Base-by-base conservation (phyloP, 2,113 vertebrate species). In the Uria lomvia region DNA sequence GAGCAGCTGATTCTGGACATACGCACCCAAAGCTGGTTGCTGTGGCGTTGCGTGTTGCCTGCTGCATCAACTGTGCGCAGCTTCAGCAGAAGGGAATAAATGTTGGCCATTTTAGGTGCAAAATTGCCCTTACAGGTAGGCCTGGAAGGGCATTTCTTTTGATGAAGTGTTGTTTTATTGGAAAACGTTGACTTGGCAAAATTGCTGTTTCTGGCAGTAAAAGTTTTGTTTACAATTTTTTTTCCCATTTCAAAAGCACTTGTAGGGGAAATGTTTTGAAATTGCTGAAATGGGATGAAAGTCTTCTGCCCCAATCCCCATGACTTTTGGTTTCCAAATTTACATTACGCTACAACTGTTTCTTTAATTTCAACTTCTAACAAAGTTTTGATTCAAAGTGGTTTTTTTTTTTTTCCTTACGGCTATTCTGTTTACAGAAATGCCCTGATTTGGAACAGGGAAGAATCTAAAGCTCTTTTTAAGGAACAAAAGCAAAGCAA, bases 81-180 rank as follows among this genome's bases (percentile, higher is more conserved):
- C 72, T 29, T 12, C 68, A 83, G 55, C 76, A 47, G 12, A 2
- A 15, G 26, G 72, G 36, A 6, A 15, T 5, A 60, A 58, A 11
- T 0, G 0, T 2, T 38, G 76, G 6, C 15, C 15, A 2, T 1
- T 53, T 40, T 5, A 34, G 36, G 75, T 36, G 52, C n/a, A 74
- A 50, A 85, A 59, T 13, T 23, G 26, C 34, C 49, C 45, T 53
- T 53, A 7, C 12, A 79, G 78, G 70, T 92, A 8, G 19, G 13
- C 47, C 21, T 43, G 53, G 72, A 36, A 52, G 70, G 58, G 34
- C 3, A 2, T 26, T 84, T 78, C 67, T 62, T 71, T 59, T 4
- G 2, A 10, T 23, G 8, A 75, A 52, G 23, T 42, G 11, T 53
- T 59, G 40, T 30, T 93, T 85, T 22, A 4, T 5, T 76, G 49